These are phyloP conservation scores for Caenorhabditis angaria DNA, from an alignment of 2,888 invertebrate genomes.

Conservation along the genomic window DNA sequence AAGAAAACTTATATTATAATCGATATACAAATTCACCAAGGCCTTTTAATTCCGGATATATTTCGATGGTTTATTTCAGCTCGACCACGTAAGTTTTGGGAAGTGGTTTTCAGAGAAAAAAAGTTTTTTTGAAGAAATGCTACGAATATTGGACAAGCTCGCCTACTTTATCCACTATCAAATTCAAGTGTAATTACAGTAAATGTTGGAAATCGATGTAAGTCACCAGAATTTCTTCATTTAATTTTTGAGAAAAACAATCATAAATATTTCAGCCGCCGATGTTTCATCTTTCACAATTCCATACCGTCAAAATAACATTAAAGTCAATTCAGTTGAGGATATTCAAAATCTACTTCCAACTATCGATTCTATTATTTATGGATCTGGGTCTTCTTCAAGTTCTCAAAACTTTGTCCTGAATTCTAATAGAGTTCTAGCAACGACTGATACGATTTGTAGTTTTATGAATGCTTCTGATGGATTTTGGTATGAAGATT, in stretches of 20 bases:
- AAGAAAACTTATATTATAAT: constrained; percentile 27
- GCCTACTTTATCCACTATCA: constrained; percentile 15
- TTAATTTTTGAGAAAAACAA: too few relatives aligned
- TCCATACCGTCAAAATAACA: neutral
- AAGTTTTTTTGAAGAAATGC: constrained; percentile 14
- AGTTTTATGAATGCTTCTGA: constrained; percentile 6
- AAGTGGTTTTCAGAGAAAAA: neutral
- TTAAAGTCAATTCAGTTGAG: neutral
- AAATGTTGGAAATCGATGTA: constrained; percentile 16
- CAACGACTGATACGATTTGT: neutral
- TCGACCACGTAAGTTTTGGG: constrained; percentile 19
- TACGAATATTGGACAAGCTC: constrained; percentile 12
- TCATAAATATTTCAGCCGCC: neutral
- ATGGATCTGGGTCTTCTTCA: neutral
- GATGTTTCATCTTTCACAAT: neutral
- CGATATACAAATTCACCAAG: constrained; percentile 17
- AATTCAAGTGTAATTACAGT: constrained; percentile 20
- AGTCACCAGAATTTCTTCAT: neutral
- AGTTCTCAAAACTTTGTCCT: too few relatives aligned
- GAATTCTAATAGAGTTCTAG: constrained; percentile 2
- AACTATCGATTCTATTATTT: constrained; percentile 2
- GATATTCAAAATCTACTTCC: neutral
- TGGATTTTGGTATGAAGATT: constrained; percentile 3
- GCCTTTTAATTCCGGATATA: constrained; percentile 22
- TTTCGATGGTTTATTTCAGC: constrained; percentile 35